These are phyloP conservation scores for crab-eating macaque (Macaca fascicularis) DNA, from an alignment of 2,113 vertebrate genomes.

Conservation along the genomic window T2T-MFA8v1.1 NC_088377.1:4185501-4186000, in stretches of 20 bases:
- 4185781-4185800: background rate
- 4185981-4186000: accelerated
- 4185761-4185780: accelerated
- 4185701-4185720: accelerated
- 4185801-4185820: background rate
- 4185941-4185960: background rate
- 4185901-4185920: accelerated
- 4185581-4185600: no score
- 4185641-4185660: accelerated
- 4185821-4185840: background rate
- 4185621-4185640: accelerated
- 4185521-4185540: accelerated
- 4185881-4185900: accelerated
- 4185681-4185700: accelerated
- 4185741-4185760: accelerated
- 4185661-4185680: background rate
- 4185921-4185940: background rate
- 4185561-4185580: background rate
- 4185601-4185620: accelerated
- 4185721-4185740: no score
- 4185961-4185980: background rate
- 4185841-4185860: background rate
- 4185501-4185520: accelerated
- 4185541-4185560: accelerated
- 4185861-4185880: background rate